Percentiles rank a stretch among this genome's conserved stretches.
These are phyloP conservation scores for Lepidonotus clava DNA, from an alignment of 2,888 invertebrate genomes.

Conservation along the genomic window DNA sequence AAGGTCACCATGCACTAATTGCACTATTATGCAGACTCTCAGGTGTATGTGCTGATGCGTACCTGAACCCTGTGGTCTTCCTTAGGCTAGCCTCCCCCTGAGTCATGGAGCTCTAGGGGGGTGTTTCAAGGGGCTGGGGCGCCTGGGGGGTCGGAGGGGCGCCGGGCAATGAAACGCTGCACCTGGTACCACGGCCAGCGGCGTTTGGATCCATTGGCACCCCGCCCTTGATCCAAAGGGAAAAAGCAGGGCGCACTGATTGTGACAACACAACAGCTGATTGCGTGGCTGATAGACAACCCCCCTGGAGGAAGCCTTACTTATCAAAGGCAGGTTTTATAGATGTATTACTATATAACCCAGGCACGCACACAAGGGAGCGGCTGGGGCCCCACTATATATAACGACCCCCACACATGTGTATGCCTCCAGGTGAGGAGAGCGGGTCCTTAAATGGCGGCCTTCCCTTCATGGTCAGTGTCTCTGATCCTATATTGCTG, in stretches of 20 bases:
- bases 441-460: too few relatives aligned
- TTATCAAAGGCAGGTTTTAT: slow-evolving; percentile 39
- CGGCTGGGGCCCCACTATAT: neutral
- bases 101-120: too few relatives aligned
- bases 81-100: too few relatives aligned
- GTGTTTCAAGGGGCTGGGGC: neutral
- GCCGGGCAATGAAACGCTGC: slow-evolving; percentile 24
- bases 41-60: too few relatives aligned
- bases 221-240: neutral
- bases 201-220: neutral
- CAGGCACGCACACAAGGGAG: slow-evolving; percentile 34
- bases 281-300: slow-evolving; percentile 21
- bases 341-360: slow-evolving; percentile 45
- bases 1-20: too few relatives aligned
- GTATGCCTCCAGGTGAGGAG: neutral
- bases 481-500: neutral
- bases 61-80: too few relatives aligned
- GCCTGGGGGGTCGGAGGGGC: slow-evolving; percentile 23
- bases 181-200: slow-evolving; percentile 6
- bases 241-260: neutral
- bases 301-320: slow-evolving; percentile 11
- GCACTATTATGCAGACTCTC: too few relatives aligned
- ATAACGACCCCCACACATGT: neutral
- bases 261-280: slow-evolving; percentile 33
- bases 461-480: neutral